Percentiles rank a stretch among this genome's conserved stretches.
Conservation (phyloP, 2,113 vertebrate genomes). For the Rhinopomastus cyanomelas region DNA sequence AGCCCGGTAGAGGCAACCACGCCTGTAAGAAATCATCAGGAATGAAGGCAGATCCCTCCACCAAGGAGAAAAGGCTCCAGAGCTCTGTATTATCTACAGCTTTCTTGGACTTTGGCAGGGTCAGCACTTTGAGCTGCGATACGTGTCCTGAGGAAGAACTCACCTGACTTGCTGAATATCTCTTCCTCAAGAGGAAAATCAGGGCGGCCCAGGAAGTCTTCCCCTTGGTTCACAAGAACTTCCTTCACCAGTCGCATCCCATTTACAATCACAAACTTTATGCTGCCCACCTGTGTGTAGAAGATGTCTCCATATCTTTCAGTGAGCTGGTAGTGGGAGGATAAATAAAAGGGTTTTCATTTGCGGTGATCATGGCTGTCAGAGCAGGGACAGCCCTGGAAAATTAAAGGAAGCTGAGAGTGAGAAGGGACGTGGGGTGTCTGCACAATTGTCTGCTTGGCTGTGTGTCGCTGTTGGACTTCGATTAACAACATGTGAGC, state of each 20-base stretch:
- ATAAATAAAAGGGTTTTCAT: not conserved
- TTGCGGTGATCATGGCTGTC: not conserved
- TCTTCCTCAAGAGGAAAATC: not conserved
- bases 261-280: slow-evolving; percentile 63
- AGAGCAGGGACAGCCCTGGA: not conserved
- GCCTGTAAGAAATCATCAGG: slow-evolving; percentile 21
- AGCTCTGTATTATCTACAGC: not conserved
- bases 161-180: not conserved
- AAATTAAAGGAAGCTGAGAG: not conserved
- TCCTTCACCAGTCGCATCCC: slow-evolving; percentile 81
- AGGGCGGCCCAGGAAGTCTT: slow-evolving; percentile 78
- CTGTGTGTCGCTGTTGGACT: fast-evolving
- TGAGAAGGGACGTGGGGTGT: fast-evolving
- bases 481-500: too few relatives aligned
- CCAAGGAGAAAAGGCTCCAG: fast-evolving
- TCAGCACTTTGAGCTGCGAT: not conserved
- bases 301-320: slow-evolving; percentile 80
- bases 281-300: slow-evolving; percentile 44
- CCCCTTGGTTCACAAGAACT: slow-evolving; percentile 76
- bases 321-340: slow-evolving; percentile 55
- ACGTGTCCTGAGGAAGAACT: not conserved
- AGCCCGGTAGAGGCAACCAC: slow-evolving; percentile 60
- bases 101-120: not conserved
- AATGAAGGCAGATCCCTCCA: not conserved
- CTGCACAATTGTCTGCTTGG: not conserved